Evolutionary conservation across 1,140 invertebrate species (phyloP).

Genomic region (Heterodera carotae): DNA sequence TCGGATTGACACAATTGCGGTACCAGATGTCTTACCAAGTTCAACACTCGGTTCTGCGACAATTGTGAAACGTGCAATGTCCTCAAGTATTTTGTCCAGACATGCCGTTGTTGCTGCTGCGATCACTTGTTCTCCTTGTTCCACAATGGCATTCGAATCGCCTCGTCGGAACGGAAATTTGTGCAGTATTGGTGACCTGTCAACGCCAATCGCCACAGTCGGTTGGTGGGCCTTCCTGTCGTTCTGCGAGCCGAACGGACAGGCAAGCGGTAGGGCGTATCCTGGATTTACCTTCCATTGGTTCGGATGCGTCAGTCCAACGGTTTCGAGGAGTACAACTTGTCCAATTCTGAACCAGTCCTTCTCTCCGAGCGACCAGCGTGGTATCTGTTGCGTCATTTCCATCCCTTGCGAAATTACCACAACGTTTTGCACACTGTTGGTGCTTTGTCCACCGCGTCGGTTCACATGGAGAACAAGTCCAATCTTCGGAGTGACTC

Average conservation of each 20-base stretch:
- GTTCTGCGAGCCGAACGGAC: neutral
- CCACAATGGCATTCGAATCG: neutral
- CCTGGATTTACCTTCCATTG: conserved; percentile 8
- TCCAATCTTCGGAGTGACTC: neutral
- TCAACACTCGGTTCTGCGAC: neutral
- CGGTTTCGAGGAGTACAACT: neutral
- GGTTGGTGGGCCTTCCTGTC: conserved; percentile 1
- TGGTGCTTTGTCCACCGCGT: neutral
- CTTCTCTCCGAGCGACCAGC: neutral
- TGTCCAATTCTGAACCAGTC: neutral
- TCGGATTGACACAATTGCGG: neutral
- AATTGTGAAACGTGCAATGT: conserved; percentile 9
- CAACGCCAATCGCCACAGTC: neutral
- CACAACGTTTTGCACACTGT: neutral
- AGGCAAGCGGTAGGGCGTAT: neutral
- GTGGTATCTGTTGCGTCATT: neutral
- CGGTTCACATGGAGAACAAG: neutral
- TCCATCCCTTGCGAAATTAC: neutral
- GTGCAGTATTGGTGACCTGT: too few species aligned
- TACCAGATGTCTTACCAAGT: neutral
- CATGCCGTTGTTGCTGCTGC: conserved; percentile 7
- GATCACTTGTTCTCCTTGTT: neutral
- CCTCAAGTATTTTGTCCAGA: neutral
- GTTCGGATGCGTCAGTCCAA: neutral
- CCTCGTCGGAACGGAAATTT: neutral